phyloP scores from a whole-genome alignment of 1,140 invertebrate genomes.

The Phymorhynchus buccinoides region DNA sequence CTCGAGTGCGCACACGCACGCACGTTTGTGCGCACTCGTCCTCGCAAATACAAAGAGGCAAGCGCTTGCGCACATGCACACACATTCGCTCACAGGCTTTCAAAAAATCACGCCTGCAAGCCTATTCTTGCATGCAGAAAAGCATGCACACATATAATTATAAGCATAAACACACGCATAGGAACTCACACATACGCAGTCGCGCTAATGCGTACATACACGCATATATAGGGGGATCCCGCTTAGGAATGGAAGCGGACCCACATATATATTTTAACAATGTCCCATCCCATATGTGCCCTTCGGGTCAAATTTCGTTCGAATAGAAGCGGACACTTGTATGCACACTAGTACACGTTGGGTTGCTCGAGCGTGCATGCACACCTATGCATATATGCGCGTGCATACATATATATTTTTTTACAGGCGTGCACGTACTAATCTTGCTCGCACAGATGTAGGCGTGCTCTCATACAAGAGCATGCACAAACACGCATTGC shows the following conservation, averaged over 20 bases:
- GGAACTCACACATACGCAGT: no score
- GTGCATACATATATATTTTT: background rate
- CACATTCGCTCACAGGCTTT: background rate
- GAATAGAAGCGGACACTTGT: background rate
- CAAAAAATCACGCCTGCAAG: background rate
- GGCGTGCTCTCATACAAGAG: background rate
- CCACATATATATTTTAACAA: background rate
- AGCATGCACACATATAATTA: background rate
- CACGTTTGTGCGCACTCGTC: background rate
- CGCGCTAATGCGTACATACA: background rate
- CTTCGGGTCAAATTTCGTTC: background rate
- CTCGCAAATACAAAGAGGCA: no score
- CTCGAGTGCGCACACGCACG: background rate
- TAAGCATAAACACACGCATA: no score
- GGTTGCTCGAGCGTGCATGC: background rate
- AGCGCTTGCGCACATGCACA: background rate
- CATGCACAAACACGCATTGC: no score
- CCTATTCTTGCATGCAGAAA: background rate
- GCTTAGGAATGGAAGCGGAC: background rate
- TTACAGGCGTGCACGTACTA: background rate
- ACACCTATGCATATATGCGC: background rate
- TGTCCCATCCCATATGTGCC: background rate
- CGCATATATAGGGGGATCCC: background rate
- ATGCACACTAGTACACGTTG: background rate
- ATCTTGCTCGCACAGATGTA: background rate